Evolutionary conservation across 1,140 invertebrate genomes (phyloP), one percentile per base, ranked within the genome.

Genomic region (Drosophila eugracilis): DNA sequence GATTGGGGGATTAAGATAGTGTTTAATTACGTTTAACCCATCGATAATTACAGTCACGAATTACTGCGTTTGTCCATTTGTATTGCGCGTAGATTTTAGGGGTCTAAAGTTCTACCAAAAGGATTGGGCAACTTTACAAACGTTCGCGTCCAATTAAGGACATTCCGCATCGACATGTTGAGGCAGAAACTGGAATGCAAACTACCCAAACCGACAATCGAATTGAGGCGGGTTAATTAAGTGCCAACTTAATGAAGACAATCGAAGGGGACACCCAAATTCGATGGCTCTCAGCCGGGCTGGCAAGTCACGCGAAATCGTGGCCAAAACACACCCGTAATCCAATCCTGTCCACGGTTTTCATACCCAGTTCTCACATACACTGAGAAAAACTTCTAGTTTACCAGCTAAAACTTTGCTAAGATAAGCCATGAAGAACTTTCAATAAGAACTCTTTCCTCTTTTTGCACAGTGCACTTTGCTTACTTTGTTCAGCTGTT

Each of bases 401-500:
- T 3, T 12, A 10, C 4, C 4, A 4, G 7, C n/a, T n/a, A n/a
- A n/a, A n/a, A n/a, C n/a, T n/a, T n/a, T n/a, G n/a, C n/a, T n/a
- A n/a, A n/a, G n/a, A n/a, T n/a, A n/a, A n/a, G n/a, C n/a, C n/a
- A n/a, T n/a, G n/a, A n/a, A n/a, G n/a, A n/a, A n/a, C n/a, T n/a
- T n/a, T n/a, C n/a, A n/a, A n/a, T n/a, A n/a, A n/a, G n/a, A n/a
- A n/a, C n/a, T n/a, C n/a, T n/a, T n/a, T n/a, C n/a, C n/a, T n/a
- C 17, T 4, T 14, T 54, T 42, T 42, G 3, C 10, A 10, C 57
- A 26, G 42, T 63, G 58, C 28, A 6, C 14, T 41, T 41, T 5
- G 24, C 57, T 76, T 69, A 91, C 90, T 89, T 91, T 91, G 73
- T 91, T 91, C 41, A 93, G 74, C 60, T 93, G 92, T 3, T 93